A percentile compares a stretch with the other conserved stretches of the same genome.
phyloP scores from a whole-genome alignment of 2,888 invertebrate species.

The Melanostoma scalare region DNA sequence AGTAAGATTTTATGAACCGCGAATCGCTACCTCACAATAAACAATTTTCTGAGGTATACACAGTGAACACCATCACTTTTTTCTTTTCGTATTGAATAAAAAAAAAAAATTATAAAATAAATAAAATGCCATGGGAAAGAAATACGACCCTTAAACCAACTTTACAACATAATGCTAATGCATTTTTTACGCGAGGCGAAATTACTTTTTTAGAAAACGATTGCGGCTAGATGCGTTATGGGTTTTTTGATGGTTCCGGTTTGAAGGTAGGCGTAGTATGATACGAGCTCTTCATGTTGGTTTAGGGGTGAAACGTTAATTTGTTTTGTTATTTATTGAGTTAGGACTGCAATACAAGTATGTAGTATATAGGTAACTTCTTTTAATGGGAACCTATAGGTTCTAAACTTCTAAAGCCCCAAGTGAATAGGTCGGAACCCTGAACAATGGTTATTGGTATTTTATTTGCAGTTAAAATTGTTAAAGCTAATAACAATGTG shows the following conservation, averaged over 20 bases:
- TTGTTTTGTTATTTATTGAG: conserved; percentile 18
- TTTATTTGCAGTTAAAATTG: conserved; percentile 13
- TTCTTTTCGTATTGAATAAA: not conserved
- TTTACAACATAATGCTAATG: conserved; percentile 49
- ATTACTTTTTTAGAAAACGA: conserved; percentile 35
- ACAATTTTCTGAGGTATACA: conserved; percentile 28
- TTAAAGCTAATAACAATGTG: not conserved
- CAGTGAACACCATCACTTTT: not conserved
- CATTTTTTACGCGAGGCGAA: conserved; percentile 55
- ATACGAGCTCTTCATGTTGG: not conserved
- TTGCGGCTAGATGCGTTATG: conserved; percentile 56
- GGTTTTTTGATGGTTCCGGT: conserved; percentile 42
- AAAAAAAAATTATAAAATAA: conserved; percentile 2
- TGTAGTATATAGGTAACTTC: no score
- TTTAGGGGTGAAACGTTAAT: conserved; percentile 5
- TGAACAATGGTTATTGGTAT: conserved; percentile 37
- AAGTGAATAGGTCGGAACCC: no score
- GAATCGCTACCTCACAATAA: conserved; percentile 51
- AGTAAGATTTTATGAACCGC: conserved; percentile 30
- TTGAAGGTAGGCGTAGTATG: not conserved
- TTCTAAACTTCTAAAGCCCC: no score
- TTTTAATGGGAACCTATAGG: no score
- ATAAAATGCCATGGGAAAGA: not conserved
- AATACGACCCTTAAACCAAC: conserved; percentile 32
- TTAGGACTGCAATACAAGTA: conserved; percentile 11